Evolutionary conservation across 2,113 vertebrate species (phyloP).

Genomic region (Phylloscopus trochilus): DNA sequence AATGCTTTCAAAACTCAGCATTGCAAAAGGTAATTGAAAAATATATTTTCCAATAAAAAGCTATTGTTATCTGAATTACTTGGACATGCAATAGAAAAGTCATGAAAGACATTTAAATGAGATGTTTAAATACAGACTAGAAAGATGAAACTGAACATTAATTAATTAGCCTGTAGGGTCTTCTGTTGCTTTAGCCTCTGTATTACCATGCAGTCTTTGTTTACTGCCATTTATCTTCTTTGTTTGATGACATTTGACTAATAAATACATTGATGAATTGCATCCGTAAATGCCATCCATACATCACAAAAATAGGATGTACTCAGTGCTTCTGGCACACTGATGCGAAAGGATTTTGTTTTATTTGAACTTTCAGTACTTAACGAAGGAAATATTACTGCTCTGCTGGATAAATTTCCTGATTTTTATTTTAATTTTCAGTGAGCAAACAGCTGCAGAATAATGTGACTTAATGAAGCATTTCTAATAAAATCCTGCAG

Average conservation of each 20-base stretch:
- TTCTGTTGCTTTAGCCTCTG: constrained; percentile 3
- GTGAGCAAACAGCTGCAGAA: constrained; percentile 69
- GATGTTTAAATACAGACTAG: constrained; percentile 21
- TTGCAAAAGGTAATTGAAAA: constrained; percentile 21
- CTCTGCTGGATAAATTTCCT: constrained; percentile 51
- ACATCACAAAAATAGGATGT: constrained; percentile 48
- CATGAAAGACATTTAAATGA: constrained; percentile 18
- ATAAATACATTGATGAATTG: constrained; percentile 63
- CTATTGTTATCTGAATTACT: neutral
- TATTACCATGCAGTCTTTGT: neutral
- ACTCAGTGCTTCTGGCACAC: neutral
- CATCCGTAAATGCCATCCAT: constrained; percentile 60
- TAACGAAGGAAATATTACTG: constrained; percentile 57
- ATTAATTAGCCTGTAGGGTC: neutral
- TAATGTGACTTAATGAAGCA: constrained; percentile 68
- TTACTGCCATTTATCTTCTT: constrained; percentile 35
- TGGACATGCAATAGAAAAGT: neutral
- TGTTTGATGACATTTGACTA: constrained; percentile 49
- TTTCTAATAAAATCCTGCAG: constrained; percentile 68
- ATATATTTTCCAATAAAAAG: constrained; percentile 42
- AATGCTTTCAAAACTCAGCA: neutral
- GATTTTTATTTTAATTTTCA: constrained; percentile 67
- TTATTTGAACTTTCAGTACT: constrained; percentile 50
- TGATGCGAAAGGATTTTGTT: neutral
- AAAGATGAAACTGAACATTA: neutral